Evolutionary conservation across 2,888 invertebrate species (phyloP).

Genomic region (Glaucopsyche alexis): DNA sequence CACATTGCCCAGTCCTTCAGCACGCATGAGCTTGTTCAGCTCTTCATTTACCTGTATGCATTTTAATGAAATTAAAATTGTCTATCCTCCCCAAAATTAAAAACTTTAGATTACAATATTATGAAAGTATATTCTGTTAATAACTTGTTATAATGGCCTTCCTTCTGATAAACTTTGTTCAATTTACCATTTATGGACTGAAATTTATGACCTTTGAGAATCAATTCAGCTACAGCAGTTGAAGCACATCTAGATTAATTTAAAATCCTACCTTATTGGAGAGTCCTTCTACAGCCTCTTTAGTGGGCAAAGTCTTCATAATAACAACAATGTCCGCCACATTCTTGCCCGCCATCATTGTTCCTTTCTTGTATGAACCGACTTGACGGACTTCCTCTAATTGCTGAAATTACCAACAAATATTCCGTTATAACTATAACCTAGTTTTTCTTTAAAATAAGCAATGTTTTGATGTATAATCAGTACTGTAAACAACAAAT

Average conservation of each 20-base stretch:
- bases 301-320: conserved; percentile 96
- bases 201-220: not conserved
- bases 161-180: too few species aligned
- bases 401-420: conserved; percentile 53
- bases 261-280: conserved; percentile 85
- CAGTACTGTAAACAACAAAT: too few species aligned
- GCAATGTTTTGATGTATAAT: too few species aligned
- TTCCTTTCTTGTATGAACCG: conserved; percentile 98
- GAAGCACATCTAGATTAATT: not conserved
- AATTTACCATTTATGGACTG: too few species aligned
- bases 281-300: conserved; percentile 95
- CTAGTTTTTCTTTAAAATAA: too few species aligned
- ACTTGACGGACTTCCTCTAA: conserved; percentile 94
- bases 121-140: too few species aligned
- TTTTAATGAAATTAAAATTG: not conserved
- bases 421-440: too few species aligned
- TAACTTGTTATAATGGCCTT: too few species aligned
- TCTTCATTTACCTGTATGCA: conserved; percentile 85
- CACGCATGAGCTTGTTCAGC: conserved; percentile 83
- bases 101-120: too few species aligned
- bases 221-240: not conserved
- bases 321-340: conserved; percentile 98
- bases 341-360: conserved; percentile 97
- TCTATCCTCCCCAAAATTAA: not conserved
- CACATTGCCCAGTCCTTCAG: conserved; percentile 56